Percentiles rank a stretch among this genome's conserved stretches.
phyloP scores from a whole-genome alignment of 2,113 vertebrate species.

The Phalacrocorax aristotelis region DNA sequence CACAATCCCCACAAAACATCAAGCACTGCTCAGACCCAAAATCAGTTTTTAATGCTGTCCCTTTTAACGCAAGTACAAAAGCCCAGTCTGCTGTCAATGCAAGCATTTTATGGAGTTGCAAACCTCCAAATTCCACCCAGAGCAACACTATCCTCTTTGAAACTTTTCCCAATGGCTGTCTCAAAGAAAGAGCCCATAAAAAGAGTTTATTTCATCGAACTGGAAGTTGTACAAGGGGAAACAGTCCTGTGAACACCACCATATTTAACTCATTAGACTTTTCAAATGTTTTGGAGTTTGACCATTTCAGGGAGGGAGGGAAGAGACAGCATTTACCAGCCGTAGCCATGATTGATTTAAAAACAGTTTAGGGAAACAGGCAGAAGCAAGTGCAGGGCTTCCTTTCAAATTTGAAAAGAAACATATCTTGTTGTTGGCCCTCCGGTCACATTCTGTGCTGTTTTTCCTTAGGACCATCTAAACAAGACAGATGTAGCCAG shows the following conservation, averaged over 20 bases:
- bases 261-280: constrained; percentile 19
- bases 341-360: constrained; percentile 16
- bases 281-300: constrained; percentile 4
- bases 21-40: background rate
- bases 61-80: background rate
- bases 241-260: background rate
- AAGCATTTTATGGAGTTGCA: background rate
- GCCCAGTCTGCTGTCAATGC: background rate
- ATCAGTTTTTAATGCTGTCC: constrained; percentile 1
- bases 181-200: background rate
- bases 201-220: background rate
- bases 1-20: background rate
- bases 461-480: constrained; percentile 57
- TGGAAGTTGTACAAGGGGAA: background rate
- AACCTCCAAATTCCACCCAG: background rate
- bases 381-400: constrained; percentile 46
- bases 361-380: constrained; percentile 28
- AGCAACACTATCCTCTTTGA: background rate
- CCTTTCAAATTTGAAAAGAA: constrained; percentile 48
- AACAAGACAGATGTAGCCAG: constrained; percentile 57
- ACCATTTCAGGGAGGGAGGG: background rate
- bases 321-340: background rate
- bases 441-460: constrained; percentile 37
- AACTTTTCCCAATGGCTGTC: background rate
- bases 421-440: constrained; percentile 6